phyloP scores from a whole-genome alignment of 2,797 vertebrate species.

The Sebastes kiyomatsui region DNA sequence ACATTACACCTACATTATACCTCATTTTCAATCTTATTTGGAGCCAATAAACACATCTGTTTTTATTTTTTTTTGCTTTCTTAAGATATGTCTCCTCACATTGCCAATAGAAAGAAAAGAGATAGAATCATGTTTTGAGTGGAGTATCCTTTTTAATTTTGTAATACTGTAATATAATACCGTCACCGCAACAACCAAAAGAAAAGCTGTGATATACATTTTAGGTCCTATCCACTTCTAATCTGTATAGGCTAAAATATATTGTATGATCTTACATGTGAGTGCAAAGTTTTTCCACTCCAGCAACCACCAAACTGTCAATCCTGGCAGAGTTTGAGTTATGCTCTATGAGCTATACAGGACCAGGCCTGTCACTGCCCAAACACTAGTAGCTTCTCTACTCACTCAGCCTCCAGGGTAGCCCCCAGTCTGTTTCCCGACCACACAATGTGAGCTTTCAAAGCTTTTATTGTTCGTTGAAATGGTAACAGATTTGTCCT shows the following conservation, averaged over 20 bases:
- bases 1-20: too few species aligned
- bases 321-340: neutral
- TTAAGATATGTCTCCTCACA: too few species aligned
- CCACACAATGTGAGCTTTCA: conserved; percentile 22
- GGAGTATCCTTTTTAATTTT: too few species aligned
- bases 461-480: conserved; percentile 42
- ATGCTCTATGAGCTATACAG: conserved; percentile 4
- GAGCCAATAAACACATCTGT: too few species aligned
- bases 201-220: too few species aligned
- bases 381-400: conserved; percentile 9
- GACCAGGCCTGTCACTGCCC: conserved; percentile 29
- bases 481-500: conserved; percentile 35
- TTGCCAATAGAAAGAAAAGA: too few species aligned
- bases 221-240: too few species aligned
- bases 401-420: conserved; percentile 12
- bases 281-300: neutral
- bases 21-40: too few species aligned
- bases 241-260: neutral
- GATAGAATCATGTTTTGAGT: too few species aligned
- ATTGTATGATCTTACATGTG: neutral
- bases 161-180: too few species aligned
- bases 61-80: too few species aligned
- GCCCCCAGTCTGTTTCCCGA: conserved; percentile 12
- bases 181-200: too few species aligned
- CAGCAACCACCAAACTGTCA: neutral